These are phyloP conservation scores for Phaenicophaeus curvirostris DNA, from an alignment of 2,797 vertebrate species.

Conservation along the genomic window DNA sequence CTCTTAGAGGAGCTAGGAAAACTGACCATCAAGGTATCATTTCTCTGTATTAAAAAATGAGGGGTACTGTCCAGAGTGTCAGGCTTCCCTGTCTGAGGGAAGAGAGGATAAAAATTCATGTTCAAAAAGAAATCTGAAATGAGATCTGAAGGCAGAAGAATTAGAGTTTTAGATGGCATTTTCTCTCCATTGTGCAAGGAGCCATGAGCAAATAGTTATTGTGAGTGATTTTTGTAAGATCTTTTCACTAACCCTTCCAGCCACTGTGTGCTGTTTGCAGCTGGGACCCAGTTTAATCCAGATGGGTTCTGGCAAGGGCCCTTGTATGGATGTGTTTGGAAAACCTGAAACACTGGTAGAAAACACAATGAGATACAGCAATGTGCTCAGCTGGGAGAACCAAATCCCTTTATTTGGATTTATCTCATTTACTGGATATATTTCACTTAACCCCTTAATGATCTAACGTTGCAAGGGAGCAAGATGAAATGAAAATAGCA, in stretches of 20 bases:
- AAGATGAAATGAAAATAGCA: conserved; percentile 31
- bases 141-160: not conserved
- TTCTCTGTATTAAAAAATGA: not conserved
- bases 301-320: not conserved
- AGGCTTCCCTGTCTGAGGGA: not conserved
- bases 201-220: not conserved
- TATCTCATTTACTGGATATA: conserved; percentile 19
- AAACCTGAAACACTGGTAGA: not conserved
- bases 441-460: conserved; percentile 48
- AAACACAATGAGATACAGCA: not conserved
- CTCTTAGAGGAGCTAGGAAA: not conserved
- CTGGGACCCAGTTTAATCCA: not conserved
- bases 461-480: not conserved
- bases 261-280: not conserved
- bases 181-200: not conserved
- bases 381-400: not conserved
- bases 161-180: not conserved
- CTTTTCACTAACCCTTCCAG: not conserved
- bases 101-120: not conserved
- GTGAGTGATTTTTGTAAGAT: not conserved
- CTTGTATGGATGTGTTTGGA: not conserved
- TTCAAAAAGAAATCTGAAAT: not conserved
- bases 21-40: not conserved
- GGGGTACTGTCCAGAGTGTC: not conserved
- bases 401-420: conserved; percentile 57